phyloP scores from a whole-genome alignment of 2,888 invertebrate species.

The Limnephilus rhombicus region DNA sequence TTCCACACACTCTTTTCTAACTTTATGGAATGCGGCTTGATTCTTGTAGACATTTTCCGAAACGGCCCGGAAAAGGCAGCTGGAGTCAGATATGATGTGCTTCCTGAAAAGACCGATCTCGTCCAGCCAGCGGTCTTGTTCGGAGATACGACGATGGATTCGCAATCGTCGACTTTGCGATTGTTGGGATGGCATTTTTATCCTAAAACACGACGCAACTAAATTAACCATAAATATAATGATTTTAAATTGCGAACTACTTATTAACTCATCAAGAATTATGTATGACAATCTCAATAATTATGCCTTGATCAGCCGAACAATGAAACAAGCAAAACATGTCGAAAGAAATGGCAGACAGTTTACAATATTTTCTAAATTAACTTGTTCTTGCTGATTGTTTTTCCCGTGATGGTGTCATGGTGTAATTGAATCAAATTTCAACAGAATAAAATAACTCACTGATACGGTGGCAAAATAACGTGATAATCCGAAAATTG shows the following conservation, averaged over 20 bases:
- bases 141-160: constrained; percentile 73
- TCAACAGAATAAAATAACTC: neutral
- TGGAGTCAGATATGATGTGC: constrained; percentile 92
- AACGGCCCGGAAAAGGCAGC: constrained; percentile 91
- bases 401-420: neutral
- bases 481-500: neutral
- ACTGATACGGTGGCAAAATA: neutral
- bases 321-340: neutral
- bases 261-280: no score
- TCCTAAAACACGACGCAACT: constrained; percentile 17
- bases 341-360: neutral
- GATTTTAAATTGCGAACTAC: neutral
- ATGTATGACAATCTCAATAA: neutral
- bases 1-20: constrained; percentile 85
- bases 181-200: constrained; percentile 41
- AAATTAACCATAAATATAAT: neutral
- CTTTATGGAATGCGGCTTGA: constrained; percentile 85
- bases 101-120: constrained; percentile 90
- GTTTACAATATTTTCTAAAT: neutral
- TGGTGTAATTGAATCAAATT: neutral
- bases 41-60: constrained; percentile 88
- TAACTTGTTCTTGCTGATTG: neutral
- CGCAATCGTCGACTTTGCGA: constrained; percentile 70
- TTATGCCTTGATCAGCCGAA: neutral
- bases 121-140: constrained; percentile 87